Percentiles rank a stretch among this genome's conserved stretches.
Evolutionary conservation across 2,797 vertebrate genomes (phyloP).

Genomic region (Coregonus ussuriensis): DNA sequence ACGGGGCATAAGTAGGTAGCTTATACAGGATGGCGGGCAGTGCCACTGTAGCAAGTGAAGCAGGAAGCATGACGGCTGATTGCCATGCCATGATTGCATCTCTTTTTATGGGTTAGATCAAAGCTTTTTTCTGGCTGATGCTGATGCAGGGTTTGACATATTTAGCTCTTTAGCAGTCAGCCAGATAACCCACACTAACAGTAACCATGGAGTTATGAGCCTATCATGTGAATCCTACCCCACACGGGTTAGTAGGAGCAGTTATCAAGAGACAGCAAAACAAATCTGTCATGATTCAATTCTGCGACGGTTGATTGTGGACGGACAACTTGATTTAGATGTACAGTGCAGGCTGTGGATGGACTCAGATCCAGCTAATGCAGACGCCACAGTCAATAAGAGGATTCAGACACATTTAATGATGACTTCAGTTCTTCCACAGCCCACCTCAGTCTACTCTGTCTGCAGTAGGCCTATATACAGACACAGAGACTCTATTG

Average conservation of each 20-base stretch:
- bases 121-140: slow-evolving; percentile 48
- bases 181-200: slow-evolving; percentile 33
- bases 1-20: slow-evolving; percentile 35
- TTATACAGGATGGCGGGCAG: neutral
- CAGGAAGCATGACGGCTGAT: slow-evolving; percentile 66
- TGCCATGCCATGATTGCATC: slow-evolving; percentile 45
- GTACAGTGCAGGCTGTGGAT: no score
- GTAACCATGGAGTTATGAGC: slow-evolving; percentile 28
- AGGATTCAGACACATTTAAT: neutral
- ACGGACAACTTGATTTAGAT: no score
- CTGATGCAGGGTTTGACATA: slow-evolving; percentile 18
- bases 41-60: slow-evolving; percentile 44
- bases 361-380: no score
- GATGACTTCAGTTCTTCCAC: neutral
- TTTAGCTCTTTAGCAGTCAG: slow-evolving; percentile 35
- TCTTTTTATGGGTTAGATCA: slow-evolving; percentile 56
- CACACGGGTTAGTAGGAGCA: slow-evolving; percentile 30
- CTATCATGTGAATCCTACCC: slow-evolving; percentile 7
- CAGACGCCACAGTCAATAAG: no score
- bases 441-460: neutral
- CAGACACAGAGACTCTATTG: no score
- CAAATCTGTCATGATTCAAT: neutral
- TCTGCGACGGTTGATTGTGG: no score
- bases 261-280: neutral
- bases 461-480: no score